Base-by-base conservation (phyloP, 2,797 vertebrate genomes). In the Siniperca undulata region DNA sequence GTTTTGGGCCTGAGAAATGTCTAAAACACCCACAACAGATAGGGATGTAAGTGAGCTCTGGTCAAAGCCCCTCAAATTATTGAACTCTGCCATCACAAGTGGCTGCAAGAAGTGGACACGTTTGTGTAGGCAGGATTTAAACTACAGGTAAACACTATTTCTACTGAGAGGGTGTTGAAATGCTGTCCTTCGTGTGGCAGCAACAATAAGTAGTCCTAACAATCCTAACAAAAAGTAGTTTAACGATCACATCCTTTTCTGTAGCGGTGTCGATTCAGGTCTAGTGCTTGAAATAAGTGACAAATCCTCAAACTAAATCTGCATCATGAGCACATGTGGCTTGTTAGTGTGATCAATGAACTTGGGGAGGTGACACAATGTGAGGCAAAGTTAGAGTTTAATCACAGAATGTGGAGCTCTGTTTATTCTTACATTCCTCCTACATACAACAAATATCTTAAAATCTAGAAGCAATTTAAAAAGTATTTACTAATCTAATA, bases 331-430 rank as follows among this genome's bases (percentile, higher is more conserved):
- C 67, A 50, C 36, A 8, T 61, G 77, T 56, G 12, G 34, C 42
- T 56, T 75, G 71, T 80, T 81, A 70, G 82, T 84, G 83, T 81
- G 86, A 81, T 70, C 69, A 8, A 78, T 84, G 70, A 50, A 52
- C 40, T 73, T 16, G 66, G 55, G 72, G 80, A 82, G 70, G 80
- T 61, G 80, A 60, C 59, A 69, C 64, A 36, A 59, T 53, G 73
- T 44, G 72, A 81, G 62, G 58, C 53, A 38, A 78, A 12, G 73
- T 75, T 79, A 50, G 0, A 74, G 58, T 87, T 80, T 48, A 62
- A 84, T 80, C 75, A 81, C 81, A 92, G 79, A 93, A 94, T 94
- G 93, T 94, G 94, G 94, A 94, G 93, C 94, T 89, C 93, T 93
- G 94, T 93, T 94, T 92, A 94, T 94, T 89, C 14, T 62, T 74